phyloP scores from a whole-genome alignment of 2,888 invertebrate species.

The Limenitis camilla region DNA sequence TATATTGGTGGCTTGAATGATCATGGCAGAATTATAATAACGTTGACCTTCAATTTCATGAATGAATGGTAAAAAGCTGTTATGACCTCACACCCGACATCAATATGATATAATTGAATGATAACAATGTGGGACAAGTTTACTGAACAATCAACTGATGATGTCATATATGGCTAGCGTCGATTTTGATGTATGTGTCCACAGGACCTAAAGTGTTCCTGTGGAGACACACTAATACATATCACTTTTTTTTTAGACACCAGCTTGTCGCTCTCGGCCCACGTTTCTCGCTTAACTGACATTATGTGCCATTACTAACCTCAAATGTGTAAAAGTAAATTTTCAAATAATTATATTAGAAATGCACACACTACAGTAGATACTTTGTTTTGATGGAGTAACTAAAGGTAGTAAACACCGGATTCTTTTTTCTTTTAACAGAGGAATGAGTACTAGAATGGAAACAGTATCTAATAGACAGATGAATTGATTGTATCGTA shows the following conservation, averaged over 20 bases:
- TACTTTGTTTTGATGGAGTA: too few relatives aligned
- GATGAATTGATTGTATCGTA: slow-evolving; percentile 36
- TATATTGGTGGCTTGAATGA: slow-evolving; percentile 41
- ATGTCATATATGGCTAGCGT: slow-evolving; percentile 42
- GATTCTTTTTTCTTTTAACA: too few relatives aligned
- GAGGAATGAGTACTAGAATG: slow-evolving; percentile 3
- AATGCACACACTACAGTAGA: too few relatives aligned
- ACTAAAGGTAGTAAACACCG: too few relatives aligned
- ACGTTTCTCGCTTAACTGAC: too few relatives aligned
- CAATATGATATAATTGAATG: slow-evolving; percentile 64
- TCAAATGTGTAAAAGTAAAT: too few relatives aligned
- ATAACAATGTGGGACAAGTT: slow-evolving; percentile 49
- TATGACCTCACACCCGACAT: slow-evolving; percentile 33
- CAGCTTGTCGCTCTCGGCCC: too few relatives aligned
- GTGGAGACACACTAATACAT: too few relatives aligned
- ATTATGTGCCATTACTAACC: too few relatives aligned
- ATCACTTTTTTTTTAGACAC: too few relatives aligned
- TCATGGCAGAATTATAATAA: too few relatives aligned
- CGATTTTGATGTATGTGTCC: slow-evolving; percentile 16
- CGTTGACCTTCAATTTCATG: slow-evolving; percentile 3
- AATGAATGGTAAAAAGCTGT: slow-evolving; percentile 12
- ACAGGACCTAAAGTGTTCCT: not conserved
- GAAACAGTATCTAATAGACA: slow-evolving; percentile 27
- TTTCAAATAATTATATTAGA: too few relatives aligned
- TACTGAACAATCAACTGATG: slow-evolving; percentile 44